Percentiles rank a stretch among this genome's conserved stretches.
Evolutionary conservation across 2,888 invertebrate species (phyloP).

Genomic region (Harpagoxenus sublaevis): DNA sequence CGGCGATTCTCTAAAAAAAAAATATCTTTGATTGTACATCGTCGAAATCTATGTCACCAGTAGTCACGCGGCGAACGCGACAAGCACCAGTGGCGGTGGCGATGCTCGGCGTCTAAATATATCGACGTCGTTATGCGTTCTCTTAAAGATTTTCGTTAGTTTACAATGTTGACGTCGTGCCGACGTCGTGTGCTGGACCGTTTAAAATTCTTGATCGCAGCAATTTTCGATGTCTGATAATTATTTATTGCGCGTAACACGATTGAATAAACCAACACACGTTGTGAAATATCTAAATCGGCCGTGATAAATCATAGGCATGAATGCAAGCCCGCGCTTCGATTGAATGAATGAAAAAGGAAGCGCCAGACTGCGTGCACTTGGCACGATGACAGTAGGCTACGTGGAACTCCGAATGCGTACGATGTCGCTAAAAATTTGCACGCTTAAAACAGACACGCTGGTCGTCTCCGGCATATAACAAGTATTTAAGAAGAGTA

Average conservation of each 20-base stretch:
- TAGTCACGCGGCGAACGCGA: constrained; percentile 75
- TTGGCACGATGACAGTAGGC: constrained; percentile 72
- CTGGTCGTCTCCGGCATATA: neutral
- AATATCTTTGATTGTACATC: constrained; percentile 53
- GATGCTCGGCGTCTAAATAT: constrained; percentile 79
- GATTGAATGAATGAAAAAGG: constrained; percentile 66
- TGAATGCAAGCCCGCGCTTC: constrained; percentile 1
- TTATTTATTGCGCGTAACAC: neutral
- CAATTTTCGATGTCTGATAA: too few species aligned
- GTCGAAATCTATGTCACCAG: constrained; percentile 74
- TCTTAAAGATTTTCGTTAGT: constrained; percentile 72
- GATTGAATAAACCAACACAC: neutral
- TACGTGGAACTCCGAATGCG: constrained; percentile 42
- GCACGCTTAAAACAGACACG: constrained; percentile 14
- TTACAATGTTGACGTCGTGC: constrained; percentile 57
- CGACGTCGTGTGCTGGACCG: neutral
- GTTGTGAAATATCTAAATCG: constrained; percentile 1
- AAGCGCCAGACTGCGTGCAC: constrained; percentile 57
- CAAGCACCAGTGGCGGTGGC: constrained; percentile 72
- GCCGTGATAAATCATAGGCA: constrained; percentile 2
- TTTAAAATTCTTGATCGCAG: neutral
- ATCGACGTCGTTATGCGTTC: constrained; percentile 73
- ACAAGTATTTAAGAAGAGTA: constrained; percentile 7
- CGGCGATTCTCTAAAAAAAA: neutral
- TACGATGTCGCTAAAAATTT: constrained; percentile 37